Conservation (phyloP, 2,797 vertebrate species). For the Epinephelus malabaricus region DNA sequence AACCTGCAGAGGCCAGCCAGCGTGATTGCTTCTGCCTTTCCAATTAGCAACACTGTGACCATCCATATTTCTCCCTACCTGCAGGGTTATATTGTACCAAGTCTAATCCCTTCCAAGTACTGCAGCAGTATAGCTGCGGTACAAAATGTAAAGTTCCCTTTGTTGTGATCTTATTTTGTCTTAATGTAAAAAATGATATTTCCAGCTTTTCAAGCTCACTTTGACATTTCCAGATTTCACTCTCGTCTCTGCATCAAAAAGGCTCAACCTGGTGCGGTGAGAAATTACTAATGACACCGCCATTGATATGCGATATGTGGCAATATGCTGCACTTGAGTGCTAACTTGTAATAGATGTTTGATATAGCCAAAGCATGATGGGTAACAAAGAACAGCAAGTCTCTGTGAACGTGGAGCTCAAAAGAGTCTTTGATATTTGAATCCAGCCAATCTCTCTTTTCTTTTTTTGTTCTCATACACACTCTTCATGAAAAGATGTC, state of each 20-base stretch:
- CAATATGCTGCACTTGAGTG: conserved; percentile 9
- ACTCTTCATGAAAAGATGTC: conserved; percentile 13
- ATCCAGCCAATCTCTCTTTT: conserved; percentile 15
- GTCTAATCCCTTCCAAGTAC: background rate
- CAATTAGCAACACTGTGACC: conserved; percentile 16
- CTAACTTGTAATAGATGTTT: conserved; percentile 36
- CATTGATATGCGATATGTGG: conserved; percentile 36
- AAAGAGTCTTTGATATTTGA: conserved; percentile 44
- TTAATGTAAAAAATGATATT: conserved; percentile 35
- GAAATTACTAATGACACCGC: conserved; percentile 19
- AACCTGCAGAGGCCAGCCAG: conserved; percentile 5
- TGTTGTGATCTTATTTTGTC: conserved; percentile 7
- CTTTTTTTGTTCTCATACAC: background rate
- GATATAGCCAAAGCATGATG: conserved; percentile 13
- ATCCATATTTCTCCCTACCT: conserved; percentile 10
- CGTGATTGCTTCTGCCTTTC: conserved; percentile 5
- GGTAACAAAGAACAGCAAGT: conserved; percentile 6
- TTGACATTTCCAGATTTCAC: conserved; percentile 55
- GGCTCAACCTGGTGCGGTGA: background rate
- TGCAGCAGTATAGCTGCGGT: background rate
- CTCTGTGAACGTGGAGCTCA: conserved; percentile 21
- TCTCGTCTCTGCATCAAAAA: conserved; percentile 1
- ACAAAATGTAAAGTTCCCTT: background rate
- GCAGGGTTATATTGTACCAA: background rate
- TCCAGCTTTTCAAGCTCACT: conserved; percentile 41